Conservation (phyloP, 2,797 vertebrate species). For the Apogon talboti region DNA sequence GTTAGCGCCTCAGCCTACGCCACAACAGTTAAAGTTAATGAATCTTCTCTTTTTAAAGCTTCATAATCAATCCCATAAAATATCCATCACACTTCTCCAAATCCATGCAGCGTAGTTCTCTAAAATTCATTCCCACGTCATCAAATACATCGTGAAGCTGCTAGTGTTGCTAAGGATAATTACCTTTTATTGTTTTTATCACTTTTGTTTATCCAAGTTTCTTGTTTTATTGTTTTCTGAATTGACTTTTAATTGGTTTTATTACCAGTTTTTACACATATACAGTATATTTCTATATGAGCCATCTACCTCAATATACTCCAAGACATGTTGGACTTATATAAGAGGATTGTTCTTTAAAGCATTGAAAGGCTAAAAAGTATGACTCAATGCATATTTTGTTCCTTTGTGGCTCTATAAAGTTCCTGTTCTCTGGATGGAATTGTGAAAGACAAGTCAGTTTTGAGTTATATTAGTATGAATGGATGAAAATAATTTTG, state of each 20-base stretch:
- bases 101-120: constrained; percentile 2
- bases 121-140: constrained; percentile 3
- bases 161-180: too few species aligned
- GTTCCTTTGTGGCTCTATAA: background rate
- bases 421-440: background rate
- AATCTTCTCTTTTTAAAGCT: constrained; percentile 27
- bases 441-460: background rate
- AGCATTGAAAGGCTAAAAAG: too few species aligned
- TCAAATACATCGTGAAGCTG: background rate
- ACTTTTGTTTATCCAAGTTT: too few species aligned
- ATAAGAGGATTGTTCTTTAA: too few species aligned
- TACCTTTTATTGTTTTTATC: too few species aligned
- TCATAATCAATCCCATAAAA: constrained; percentile 32
- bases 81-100: constrained; percentile 15
- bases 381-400: background rate
- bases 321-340: too few species aligned
- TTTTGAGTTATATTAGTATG: background rate
- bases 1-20: constrained; percentile 14
- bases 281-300: too few species aligned
- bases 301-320: too few species aligned
- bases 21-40: constrained; percentile 37
- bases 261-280: too few species aligned
- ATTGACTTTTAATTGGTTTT: background rate
- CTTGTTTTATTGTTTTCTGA: too few species aligned
- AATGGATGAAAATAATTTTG: constrained; percentile 6